Percentiles rank a stretch among this genome's conserved stretches.
Conservation (phyloP, 2,888 invertebrate genomes). For the Drosophila formosana region DNA sequence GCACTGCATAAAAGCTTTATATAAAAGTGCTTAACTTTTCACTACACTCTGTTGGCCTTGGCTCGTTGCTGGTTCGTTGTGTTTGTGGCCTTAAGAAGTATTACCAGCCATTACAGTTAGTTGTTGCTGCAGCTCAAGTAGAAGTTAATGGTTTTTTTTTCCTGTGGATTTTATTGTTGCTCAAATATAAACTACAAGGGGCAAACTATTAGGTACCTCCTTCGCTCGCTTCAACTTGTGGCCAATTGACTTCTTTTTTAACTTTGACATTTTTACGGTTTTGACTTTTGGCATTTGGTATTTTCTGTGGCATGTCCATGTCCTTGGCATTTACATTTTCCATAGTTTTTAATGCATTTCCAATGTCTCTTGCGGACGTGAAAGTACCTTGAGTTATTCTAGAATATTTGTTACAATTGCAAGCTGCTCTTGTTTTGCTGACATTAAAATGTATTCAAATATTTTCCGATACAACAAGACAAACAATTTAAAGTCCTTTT, state of each 20-base stretch:
- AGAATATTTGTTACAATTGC: neutral
- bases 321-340: slow-evolving; percentile 61
- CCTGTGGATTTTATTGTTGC: slow-evolving; percentile 9
- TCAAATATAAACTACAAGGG: slow-evolving; percentile 7
- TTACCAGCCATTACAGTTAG: slow-evolving; percentile 39
- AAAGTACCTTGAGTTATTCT: slow-evolving; percentile 1
- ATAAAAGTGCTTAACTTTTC: slow-evolving; percentile 1
- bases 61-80: slow-evolving; percentile 13
- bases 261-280: slow-evolving; percentile 62
- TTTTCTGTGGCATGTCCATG: slow-evolving; percentile 14
- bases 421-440: too few relatives aligned
- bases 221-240: slow-evolving; percentile 3
- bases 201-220: slow-evolving; percentile 13
- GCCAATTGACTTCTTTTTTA: slow-evolving; percentile 52
- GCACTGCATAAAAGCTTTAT: neutral
- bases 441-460: too few relatives aligned
- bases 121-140: slow-evolving; percentile 13
- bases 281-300: slow-evolving; percentile 28
- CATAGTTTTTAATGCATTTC: slow-evolving; percentile 34
- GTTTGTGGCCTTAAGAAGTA: slow-evolving; percentile 52
- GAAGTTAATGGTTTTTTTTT: slow-evolving; percentile 10
- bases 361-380: slow-evolving; percentile 10
- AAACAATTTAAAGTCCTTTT: too few relatives aligned
- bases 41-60: slow-evolving; percentile 18
- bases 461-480: too few relatives aligned